These are phyloP conservation scores for Zootermopsis nevadensis DNA, from an alignment of 2,888 invertebrate species.

Conservation along the genomic window DNA sequence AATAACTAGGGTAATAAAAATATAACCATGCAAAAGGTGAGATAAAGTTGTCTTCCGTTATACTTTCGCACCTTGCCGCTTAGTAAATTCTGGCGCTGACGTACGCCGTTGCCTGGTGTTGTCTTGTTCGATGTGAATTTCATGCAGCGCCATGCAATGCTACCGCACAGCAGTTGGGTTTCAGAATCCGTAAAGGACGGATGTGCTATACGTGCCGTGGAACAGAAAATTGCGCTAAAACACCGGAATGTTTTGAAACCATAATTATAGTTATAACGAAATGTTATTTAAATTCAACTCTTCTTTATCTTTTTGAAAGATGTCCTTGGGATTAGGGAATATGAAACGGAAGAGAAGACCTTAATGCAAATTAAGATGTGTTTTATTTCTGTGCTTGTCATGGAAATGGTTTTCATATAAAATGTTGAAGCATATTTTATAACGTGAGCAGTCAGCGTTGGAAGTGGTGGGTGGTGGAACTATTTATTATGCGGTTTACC, in stretches of 20 bases:
- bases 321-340: not conserved
- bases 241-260: constrained; percentile 14
- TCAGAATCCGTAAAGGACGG: not conserved
- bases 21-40: not conserved
- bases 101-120: not conserved
- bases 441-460: not conserved
- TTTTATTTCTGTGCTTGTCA: not conserved
- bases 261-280: not conserved
- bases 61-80: constrained; percentile 20
- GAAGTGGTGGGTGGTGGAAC: not conserved
- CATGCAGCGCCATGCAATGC: not conserved
- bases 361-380: not conserved
- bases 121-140: not conserved
- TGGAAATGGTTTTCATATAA: not conserved
- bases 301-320: not conserved
- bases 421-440: not conserved
- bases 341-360: constrained; percentile 22
- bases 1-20: not conserved
- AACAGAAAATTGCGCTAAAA: not conserved
- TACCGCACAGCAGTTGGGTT: not conserved
- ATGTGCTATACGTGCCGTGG: not conserved
- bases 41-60: not conserved
- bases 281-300: not conserved
- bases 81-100: constrained; percentile 13
- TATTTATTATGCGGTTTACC: constrained; percentile 27